Conservation (phyloP, 2,113 vertebrate genomes). For the Elaphurus davidianus region DNA sequence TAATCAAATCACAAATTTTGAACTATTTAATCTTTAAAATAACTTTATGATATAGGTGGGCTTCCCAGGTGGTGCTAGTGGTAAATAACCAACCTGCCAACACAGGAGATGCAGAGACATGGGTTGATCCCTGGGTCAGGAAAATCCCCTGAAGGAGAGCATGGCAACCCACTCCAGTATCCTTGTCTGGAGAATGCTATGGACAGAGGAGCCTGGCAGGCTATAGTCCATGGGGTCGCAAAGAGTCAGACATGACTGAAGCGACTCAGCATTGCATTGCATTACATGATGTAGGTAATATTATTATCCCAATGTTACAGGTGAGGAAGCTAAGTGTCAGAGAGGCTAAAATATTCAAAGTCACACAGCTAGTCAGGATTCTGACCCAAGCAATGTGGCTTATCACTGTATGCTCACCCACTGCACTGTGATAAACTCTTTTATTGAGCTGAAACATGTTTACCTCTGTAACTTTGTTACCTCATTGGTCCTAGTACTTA, state of each 20-base stretch:
- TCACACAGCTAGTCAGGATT: background rate
- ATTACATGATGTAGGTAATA: background rate
- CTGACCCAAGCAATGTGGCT: background rate
- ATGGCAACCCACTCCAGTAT: background rate
- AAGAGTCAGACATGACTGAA: background rate
- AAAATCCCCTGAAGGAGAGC: background rate
- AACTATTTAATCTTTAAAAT: background rate
- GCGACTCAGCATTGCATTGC: background rate
- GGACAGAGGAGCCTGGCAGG: background rate
- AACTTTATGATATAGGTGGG: background rate
- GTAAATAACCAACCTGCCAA: background rate
- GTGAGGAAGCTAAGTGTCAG: background rate
- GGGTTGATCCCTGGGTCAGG: background rate
- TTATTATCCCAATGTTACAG: background rate
- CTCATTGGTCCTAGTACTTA: background rate
- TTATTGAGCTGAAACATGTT: background rate
- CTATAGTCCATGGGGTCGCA: background rate
- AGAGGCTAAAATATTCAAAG: constrained; percentile 17
- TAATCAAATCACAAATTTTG: constrained; percentile 16
- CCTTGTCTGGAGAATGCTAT: background rate
- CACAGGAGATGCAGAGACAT: background rate
- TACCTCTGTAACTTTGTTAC: background rate
- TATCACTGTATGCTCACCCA: background rate
- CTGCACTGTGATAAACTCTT: background rate
- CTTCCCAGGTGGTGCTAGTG: background rate